phyloP scores from a whole-genome alignment of 2,888 invertebrate species.

The Hirtodrosophila trivittata region DNA sequence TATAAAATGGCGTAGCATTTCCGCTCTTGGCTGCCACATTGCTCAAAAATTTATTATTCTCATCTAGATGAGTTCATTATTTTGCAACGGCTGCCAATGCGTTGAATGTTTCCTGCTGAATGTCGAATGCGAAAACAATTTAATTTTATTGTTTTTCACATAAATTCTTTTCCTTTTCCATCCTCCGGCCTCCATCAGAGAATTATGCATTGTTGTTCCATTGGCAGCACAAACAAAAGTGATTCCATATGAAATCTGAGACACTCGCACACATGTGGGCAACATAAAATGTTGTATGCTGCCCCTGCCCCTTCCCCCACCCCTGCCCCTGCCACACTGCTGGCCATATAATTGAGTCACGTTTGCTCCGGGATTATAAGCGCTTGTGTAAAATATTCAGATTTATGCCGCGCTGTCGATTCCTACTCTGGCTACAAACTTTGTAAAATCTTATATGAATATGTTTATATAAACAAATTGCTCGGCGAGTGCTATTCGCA shows the following conservation, averaged over 20 bases:
- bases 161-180: conserved; percentile 62
- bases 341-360: conserved; percentile 78
- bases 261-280: conserved; percentile 23
- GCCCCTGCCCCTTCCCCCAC: conserved; percentile 2
- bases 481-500: conserved; percentile 32
- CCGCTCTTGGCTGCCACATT: conserved; percentile 46
- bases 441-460: conserved; percentile 4
- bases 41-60: conserved; percentile 76
- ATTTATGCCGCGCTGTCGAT: conserved; percentile 67
- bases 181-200: conserved; percentile 13
- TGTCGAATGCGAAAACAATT: conserved; percentile 81
- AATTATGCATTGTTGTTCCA: conserved; percentile 68
- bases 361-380: conserved; percentile 67
- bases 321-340: conserved; percentile 6
- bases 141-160: conserved; percentile 82
- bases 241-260: conserved; percentile 57
- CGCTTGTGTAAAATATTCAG: conserved; percentile 65
- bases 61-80: conserved; percentile 81
- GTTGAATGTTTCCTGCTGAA: conserved; percentile 32
- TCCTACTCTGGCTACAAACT: conserved; percentile 1
- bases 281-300: conserved; percentile 26
- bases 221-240: conserved; percentile 8
- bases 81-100: conserved; percentile 54
- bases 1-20: conserved; percentile 62
- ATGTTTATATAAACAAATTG: conserved; percentile 45